Base-by-base conservation (phyloP, 2,113 vertebrate genomes). In the Stigmatopora argus region DNA sequence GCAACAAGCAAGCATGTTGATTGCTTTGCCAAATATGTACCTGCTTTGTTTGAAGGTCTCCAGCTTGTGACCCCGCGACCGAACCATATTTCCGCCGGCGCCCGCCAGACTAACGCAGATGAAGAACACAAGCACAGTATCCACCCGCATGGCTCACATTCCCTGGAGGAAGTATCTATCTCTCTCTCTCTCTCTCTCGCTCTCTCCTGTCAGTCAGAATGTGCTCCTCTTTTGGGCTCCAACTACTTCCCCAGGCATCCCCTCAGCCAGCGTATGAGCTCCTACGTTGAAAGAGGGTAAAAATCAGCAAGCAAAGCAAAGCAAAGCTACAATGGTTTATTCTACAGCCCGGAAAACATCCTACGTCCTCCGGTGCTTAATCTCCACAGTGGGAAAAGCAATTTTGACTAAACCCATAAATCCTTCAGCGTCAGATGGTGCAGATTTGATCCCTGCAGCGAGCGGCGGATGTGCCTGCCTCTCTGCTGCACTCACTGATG, bases 351-450 rank as follows among this genome's bases (percentile, higher is more conserved):
- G 82, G 78, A 83, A 86, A 90, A 89, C 88, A 88, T 88, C 82
- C 85, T 85, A 86, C 82, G 81, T 88, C 83, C 85, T 85, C 85
- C 84, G 82, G 80, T 86, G 81, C 85, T 90, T 92, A 92, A 92
- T 92, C 90, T 90, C 83, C 85, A 86, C 86, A 82, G 87, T 86
- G 84, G 90, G 88, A 89, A 90, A 91, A 91, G 89, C 90, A 91
- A 92, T 92, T 91, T 90, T 86, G 87, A 86, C 89, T 91, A 91
- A 92, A 90, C 88, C 90, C 86, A 80, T 89, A 91, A 92, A 91
- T 92, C 91, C 90, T 85, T 88, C 75, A 85, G 88, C 79, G 89
- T 92, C 91, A 91, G 90, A 91, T 91, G 90, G 90, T 88, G 84
- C 90, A 90, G 89, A 90, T 92, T 90, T 91, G 88, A 91, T 92